phyloP scores from a whole-genome alignment of 1,140 invertebrate species.

The Drosophila sp. region DNA sequence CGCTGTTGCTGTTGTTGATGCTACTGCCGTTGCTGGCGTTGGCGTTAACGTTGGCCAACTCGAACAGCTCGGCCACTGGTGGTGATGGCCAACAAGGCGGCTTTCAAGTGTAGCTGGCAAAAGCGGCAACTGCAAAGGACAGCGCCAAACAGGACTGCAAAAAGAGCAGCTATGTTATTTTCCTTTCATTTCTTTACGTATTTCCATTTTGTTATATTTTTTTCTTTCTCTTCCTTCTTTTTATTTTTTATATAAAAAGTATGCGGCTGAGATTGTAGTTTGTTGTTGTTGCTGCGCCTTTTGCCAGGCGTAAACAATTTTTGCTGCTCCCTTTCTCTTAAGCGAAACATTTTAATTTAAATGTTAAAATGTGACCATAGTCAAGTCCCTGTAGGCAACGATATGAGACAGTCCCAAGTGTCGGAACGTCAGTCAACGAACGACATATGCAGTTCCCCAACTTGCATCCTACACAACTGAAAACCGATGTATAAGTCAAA shows the following conservation, averaged over 20 bases:
- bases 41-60: constrained; percentile 35
- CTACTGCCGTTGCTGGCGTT: constrained; percentile 34
- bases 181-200: constrained; percentile 38
- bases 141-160: constrained; percentile 58
- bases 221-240: constrained; percentile 29
- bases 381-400: constrained; percentile 43
- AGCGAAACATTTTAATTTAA: constrained; percentile 82
- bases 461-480: constrained; percentile 29
- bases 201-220: constrained; percentile 24
- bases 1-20: constrained; percentile 45
- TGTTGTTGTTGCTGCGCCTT: constrained; percentile 34
- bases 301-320: constrained; percentile 55
- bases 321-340: constrained; percentile 53
- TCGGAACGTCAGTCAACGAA: constrained; percentile 55
- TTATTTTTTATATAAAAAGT: constrained; percentile 61
- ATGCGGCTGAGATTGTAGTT: constrained; percentile 65
- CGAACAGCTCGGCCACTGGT: constrained; percentile 41
- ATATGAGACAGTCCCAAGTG: constrained; percentile 64
- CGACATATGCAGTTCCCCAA: constrained; percentile 38
- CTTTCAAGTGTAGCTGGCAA: constrained; percentile 75
- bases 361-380: constrained; percentile 80
- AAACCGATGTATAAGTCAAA: not conserved
- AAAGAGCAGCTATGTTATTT: constrained; percentile 55
- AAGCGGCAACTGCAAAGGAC: constrained; percentile 73
- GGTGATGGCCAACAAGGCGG: constrained; percentile 58